Evolutionary conservation across 2,888 invertebrate species (phyloP), one percentile per base, ranked within the genome.

Genomic region (Flexamia atlantica): DNA sequence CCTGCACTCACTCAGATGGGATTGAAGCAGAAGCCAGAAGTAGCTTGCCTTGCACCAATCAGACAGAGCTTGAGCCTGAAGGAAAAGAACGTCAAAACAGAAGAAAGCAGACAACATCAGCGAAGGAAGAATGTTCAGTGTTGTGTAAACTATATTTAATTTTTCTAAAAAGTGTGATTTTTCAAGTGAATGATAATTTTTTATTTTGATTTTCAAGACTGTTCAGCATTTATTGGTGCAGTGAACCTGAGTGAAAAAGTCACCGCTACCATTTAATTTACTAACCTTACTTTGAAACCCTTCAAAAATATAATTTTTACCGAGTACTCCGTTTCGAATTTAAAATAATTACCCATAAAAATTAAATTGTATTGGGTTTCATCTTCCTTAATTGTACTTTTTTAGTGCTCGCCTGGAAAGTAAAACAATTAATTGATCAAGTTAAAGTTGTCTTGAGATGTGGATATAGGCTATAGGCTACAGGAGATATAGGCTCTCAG

Each of bases 71-170:
- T 7, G 50, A 50, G 10, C 4, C 14, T 50, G n/a, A 17, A 50
- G 50, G 60, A 5, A n/a, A n/a, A 9, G 60, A 60, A 25, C 25
- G 64, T 64, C 64, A 64, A 64, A 64, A 64, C 30, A 64, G 64
- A 64, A 64, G 57, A 20, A 28, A 64, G 30, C 64, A 28, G 57
- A 57, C 28, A 64, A 64, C 64, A 64, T 28, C 64, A 9, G 3
- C 60, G n/a, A n/a, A 23, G 9, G 5, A 20, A 64, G 1, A 20
- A 28, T 28, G 14, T 28, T 64, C 14, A 20, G 30, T 28, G 3
- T 64, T 9, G 64, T 28, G 30, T 64, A 30, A 17, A 64, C 2
- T 25, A 7, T 23, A 23, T 23, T 12, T 57, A 23, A 23, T 7
- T 23, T n/a, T 10, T 9, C 23, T 20, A 23, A 3, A 5, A 14